Base-by-base conservation (phyloP, 1,140 invertebrate species). In the Drosophila bipectinata region DNA sequence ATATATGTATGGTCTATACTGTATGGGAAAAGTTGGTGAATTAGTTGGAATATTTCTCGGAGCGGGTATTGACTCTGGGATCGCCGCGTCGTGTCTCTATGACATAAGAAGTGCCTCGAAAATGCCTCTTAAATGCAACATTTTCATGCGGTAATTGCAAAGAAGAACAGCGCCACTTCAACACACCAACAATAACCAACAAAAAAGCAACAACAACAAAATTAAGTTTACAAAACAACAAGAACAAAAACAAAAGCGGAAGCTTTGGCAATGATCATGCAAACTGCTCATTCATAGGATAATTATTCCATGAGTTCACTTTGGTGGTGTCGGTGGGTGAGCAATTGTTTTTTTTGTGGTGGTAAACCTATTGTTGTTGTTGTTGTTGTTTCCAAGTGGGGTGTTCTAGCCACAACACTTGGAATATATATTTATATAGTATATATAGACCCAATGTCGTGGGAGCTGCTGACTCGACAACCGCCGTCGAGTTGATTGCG, bases 201-300 rank as follows among this genome's bases (percentile, higher is more conserved):
- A 56, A 30, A 63, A 63, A n/a, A 62, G 37, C 24, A 73, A 59
- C 21, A 55, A 53, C 12, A 67, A 60, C 15, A 15, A 80, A 78
- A 79, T 72, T 60, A 76, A 74, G 48, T 8, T 15, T 15, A 12
- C 34, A 4, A 61, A 30, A 75, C 34, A 85, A 48, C 49, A 51
- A 66, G 57, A 82, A 64, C 63, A 77, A 83, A 87, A 87, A 87
- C 82, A 88, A 87, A 87, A 87, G 83, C 83, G 83, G 83, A 87
- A 87, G 83, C 83, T 87, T 87, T 83, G 83, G 83, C 83, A 87
- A 87, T 87, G 83, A 87, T 87, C 83, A 87, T 87, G 83, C 83
- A 87, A 87, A 83, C 83, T 87, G 83, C 83, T 87, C 83, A 83
- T 87, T 87, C 83, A 88, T 87, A 83, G 83, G 83, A 87, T 87